These are phyloP conservation scores for Myrmecophaga tridactyla DNA, from an alignment of 2,113 vertebrate species.

Conservation along the genomic window DNA sequence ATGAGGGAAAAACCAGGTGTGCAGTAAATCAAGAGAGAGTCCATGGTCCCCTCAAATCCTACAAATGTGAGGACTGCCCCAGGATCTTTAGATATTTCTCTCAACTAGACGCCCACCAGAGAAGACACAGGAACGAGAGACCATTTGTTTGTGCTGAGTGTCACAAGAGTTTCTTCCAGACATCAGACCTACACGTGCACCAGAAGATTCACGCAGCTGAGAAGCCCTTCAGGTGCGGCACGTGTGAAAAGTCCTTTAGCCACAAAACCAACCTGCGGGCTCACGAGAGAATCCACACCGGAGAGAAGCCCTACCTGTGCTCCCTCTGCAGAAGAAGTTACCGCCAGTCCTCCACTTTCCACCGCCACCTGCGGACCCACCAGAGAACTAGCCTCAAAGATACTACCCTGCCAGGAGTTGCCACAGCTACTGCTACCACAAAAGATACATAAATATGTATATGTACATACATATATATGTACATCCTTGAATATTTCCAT, in stretches of 20 bases:
- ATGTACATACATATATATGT: not conserved
- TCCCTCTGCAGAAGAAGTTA: not conserved
- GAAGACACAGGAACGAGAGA: slow-evolving; percentile 46
- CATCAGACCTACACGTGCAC: not conserved
- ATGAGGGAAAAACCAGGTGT: not conserved
- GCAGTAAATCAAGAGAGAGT: not conserved
- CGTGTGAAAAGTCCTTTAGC: not conserved
- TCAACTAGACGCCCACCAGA: not conserved
- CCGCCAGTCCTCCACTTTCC: slow-evolving; percentile 56
- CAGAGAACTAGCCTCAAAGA: not conserved
- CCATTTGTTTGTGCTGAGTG: not conserved
- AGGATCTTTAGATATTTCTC: not conserved
- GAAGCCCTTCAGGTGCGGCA: not conserved
- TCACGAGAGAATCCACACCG: slow-evolving; percentile 28
- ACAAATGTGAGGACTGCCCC: slow-evolving; percentile 35
- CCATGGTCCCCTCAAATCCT: rapidly evolving
- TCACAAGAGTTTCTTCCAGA: slow-evolving; percentile 23
- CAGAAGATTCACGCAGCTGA: not conserved
- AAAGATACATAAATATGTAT: not conserved
- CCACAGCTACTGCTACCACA: not conserved
- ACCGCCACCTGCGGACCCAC: slow-evolving; percentile 22
- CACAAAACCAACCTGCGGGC: slow-evolving; percentile 8
- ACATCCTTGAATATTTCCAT: not conserved
- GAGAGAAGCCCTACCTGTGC: not conserved
- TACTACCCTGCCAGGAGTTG: not conserved